A percentile compares a stretch with the other conserved stretches of the same genome.
These are phyloP conservation scores for Geophilus truncorum DNA, from an alignment of 2,888 invertebrate species.

Conservation along the genomic window DNA sequence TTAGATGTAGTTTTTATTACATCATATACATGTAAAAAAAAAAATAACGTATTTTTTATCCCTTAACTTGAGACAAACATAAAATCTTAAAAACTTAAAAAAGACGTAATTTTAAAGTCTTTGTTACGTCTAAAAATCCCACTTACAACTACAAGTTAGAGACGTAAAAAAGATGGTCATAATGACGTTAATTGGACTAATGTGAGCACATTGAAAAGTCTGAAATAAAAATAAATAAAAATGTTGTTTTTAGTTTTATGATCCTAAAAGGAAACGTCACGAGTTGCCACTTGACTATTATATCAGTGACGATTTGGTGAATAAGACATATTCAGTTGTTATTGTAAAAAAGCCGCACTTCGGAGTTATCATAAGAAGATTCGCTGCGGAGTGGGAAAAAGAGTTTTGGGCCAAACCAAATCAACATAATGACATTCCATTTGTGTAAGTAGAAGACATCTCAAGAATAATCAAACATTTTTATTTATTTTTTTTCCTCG, in stretches of 20 bases:
- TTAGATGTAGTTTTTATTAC: no score
- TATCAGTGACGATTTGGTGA: not conserved
- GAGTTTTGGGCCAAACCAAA: not conserved
- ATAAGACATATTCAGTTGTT: not conserved
- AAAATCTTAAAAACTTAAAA: no score
- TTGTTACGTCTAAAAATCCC: no score
- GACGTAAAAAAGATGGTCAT: no score
- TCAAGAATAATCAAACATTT: not conserved
- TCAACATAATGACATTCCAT: not conserved
- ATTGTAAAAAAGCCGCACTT: not conserved
- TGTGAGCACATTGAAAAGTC: not conserved
- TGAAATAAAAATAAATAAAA: not conserved
- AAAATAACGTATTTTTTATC: no score
- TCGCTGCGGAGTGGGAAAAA: not conserved
- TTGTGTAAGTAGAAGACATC: conserved; percentile 3
- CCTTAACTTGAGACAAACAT: no score
- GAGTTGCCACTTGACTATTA: conserved; percentile 45
- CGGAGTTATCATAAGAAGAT: conserved; percentile 22
- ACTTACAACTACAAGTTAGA: no score
- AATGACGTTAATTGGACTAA: no score
- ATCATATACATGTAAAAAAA: no score
- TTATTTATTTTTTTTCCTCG: not conserved
- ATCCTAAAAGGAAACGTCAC: not conserved
- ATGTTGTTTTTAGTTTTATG: not conserved
- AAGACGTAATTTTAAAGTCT: no score